Percentiles rank a stretch among this genome's conserved stretches.
Conservation (phyloP, 2,797 vertebrate species). For the Pelochelys cantorii region DNA sequence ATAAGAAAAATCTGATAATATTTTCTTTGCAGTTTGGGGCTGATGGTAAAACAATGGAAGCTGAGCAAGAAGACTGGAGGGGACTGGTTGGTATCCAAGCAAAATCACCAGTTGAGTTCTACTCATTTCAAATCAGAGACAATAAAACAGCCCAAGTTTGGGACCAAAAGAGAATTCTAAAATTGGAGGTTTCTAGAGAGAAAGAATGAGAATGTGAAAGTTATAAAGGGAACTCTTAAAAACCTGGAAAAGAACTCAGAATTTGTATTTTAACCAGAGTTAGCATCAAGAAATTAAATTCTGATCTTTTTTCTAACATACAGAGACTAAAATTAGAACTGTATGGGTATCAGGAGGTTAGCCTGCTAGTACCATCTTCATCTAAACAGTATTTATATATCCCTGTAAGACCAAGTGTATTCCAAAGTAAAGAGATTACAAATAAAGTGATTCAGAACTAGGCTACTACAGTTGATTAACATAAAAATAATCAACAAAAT, state of each 20-base stretch:
- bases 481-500: not conserved
- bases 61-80: not conserved
- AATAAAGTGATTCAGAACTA: not conserved
- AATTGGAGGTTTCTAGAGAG: not conserved
- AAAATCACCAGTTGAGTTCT: not conserved
- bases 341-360: not conserved
- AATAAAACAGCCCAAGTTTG: not conserved
- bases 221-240: not conserved
- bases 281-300: conserved; percentile 43
- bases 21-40: not conserved
- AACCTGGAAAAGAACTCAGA: not conserved
- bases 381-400: not conserved
- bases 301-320: not conserved
- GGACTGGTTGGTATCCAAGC: not conserved
- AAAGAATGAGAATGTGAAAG: not conserved
- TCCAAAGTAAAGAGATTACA: conserved; percentile 4
- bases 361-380: not conserved
- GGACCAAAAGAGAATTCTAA: not conserved
- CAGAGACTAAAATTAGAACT: not conserved
- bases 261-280: conserved; percentile 1
- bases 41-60: not conserved
- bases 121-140: not conserved
- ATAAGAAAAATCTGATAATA: not conserved
- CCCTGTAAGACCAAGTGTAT: not conserved
- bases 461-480: not conserved